These are phyloP conservation scores for Austrolebias charrua DNA, from an alignment of 2,797 vertebrate species.

Conservation along the genomic window DNA sequence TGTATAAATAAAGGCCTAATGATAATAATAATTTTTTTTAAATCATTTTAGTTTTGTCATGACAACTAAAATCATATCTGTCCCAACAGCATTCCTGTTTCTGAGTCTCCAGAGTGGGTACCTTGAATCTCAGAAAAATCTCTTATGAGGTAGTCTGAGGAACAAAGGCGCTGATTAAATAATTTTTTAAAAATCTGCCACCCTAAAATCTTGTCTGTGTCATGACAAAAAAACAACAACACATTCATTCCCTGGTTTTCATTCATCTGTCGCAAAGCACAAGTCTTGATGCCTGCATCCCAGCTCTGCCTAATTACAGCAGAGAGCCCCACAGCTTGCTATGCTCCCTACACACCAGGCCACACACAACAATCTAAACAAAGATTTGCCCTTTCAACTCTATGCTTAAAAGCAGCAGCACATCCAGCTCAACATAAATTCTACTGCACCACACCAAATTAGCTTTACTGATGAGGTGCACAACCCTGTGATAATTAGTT, in stretches of 20 bases:
- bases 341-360: slow-evolving; percentile 44
- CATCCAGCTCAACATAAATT: slow-evolving; percentile 54
- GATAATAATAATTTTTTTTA: not conserved
- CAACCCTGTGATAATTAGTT: slow-evolving; percentile 54
- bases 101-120: slow-evolving; percentile 17
- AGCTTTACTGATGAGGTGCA: slow-evolving; percentile 55
- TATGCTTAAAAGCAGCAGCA: slow-evolving; percentile 55
- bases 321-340: slow-evolving; percentile 49
- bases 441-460: slow-evolving; percentile 54
- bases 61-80: slow-evolving; percentile 22
- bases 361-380: slow-evolving; percentile 64
- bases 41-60: slow-evolving; percentile 19
- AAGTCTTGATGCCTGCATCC: slow-evolving; percentile 54
- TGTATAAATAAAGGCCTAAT: too few species aligned
- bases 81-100: slow-evolving; percentile 43
- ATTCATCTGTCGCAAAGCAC: slow-evolving; percentile 64
- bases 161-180: slow-evolving; percentile 48
- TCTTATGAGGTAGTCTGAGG: slow-evolving; percentile 42
- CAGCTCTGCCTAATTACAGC: slow-evolving; percentile 66
- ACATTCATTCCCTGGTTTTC: slow-evolving; percentile 39
- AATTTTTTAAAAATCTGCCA: slow-evolving; percentile 43
- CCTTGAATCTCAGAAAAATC: slow-evolving; percentile 47
- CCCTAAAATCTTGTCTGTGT: slow-evolving; percentile 22
- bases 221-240: slow-evolving; percentile 17
- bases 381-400: slow-evolving; percentile 63